These are phyloP conservation scores for Synanthedon vespiformis DNA, from an alignment of 2,888 invertebrate genomes.

Conservation along the genomic window DNA sequence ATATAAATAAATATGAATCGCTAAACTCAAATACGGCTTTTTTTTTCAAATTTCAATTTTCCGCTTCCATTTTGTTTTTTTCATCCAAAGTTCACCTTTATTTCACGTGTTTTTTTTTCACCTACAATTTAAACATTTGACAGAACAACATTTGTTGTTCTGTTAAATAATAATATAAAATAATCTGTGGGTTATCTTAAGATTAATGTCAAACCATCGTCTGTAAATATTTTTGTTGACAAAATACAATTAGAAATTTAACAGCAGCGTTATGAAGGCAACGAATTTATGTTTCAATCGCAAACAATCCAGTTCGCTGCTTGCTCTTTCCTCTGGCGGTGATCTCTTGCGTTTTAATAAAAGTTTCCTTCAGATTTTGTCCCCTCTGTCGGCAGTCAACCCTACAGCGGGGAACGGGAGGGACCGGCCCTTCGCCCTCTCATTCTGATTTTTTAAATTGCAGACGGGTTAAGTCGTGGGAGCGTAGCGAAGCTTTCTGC, in stretches of 20 bases:
- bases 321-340: slow-evolving; percentile 6
- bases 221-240: not conserved
- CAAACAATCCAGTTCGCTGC: no score
- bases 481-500: slow-evolving; percentile 3
- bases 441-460: slow-evolving; percentile 60
- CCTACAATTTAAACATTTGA: no score
- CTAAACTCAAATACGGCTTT: no score
- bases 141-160: no score
- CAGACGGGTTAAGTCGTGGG: slow-evolving; percentile 53
- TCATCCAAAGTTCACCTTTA: no score
- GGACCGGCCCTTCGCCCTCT: slow-evolving; percentile 21
- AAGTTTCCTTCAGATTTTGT: slow-evolving; percentile 49
- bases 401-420: slow-evolving; percentile 18
- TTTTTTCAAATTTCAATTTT: no score
- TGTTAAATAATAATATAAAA: no score
- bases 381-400: slow-evolving; percentile 28
- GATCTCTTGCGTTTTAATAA: slow-evolving; percentile 60
- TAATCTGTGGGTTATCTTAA: no score
- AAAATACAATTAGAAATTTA: not conserved
- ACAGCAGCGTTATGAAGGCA: not conserved
- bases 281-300: not conserved
- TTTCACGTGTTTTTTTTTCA: no score
- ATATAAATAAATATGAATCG: no score
- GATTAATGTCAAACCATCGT: no score
- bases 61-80: no score